Base-by-base conservation (phyloP, 2,888 invertebrate species). In the Ichneumoninae sp. region DNA sequence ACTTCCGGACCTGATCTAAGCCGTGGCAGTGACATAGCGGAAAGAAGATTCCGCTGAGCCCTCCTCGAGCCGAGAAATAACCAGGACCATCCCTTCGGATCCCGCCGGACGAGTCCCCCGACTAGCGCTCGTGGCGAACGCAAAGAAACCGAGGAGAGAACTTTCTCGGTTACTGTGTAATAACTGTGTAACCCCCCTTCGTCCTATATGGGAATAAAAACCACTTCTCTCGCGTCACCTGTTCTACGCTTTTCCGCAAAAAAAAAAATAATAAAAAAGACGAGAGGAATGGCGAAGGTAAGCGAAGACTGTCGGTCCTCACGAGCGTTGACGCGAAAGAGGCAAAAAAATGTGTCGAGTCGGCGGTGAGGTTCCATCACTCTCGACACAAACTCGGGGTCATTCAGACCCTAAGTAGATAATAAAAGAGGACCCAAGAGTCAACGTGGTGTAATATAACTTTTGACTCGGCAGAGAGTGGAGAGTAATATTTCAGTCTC, bases 321-420 rank as follows among this genome's bases (percentile, higher is more conserved):
- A 30, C 44, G 44, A 62, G 71, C 76, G 76, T 76, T 66, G 57
- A 83, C 66, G 50, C 50, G 52, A 36, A 40, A 50, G 52, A 33
- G n/a, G 68, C 22, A 60, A 66, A 65, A 68, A 80, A 77, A 72
- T 71, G 66, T 54, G 74, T 65, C n/a, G 60, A 72, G 77, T 50
- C 70, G 26, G 65, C 75, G 26, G 44, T 62, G 40, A 26, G 66
- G 62, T 76, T 80, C 57, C 65, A 54, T 83, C 74, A 60, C 26
- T 78, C 65, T 66, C 22, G 30, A 4, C 13, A 36, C 66, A 26
- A 26, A 26, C 16, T 40, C 40, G 13, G 4, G 62, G n/a, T 62
- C 13, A 30, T 70, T 52, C 57, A 26, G 13, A 44, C 36, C 47
- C 16, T 10, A n/a, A 26, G 7, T 5, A 30, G 22, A 68, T 66